Evolutionary conservation across 2,113 vertebrate genomes (phyloP), one percentile per base, ranked within the genome.

Genomic region (Atherinomorus stipes): DNA sequence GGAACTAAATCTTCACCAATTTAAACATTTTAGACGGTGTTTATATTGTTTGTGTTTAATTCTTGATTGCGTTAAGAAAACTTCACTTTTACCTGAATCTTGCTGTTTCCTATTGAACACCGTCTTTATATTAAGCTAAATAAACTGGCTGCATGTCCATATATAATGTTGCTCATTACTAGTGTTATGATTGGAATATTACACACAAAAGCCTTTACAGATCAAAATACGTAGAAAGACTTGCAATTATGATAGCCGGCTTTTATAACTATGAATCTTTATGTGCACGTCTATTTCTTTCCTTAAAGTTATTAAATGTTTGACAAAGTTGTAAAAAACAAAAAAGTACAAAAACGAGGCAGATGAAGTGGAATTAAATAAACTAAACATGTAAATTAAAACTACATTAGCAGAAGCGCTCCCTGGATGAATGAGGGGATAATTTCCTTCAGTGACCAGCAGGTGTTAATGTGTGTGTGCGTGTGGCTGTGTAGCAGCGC

Each of bases 381-480:
- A 64, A 51, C 6, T 23, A 56, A 58, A 50, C 7, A 38, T 62
- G 34, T 59, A 42, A 54, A 51, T 59, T 25, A 56, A 18, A 65
- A 26, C 4, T 1, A 23, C 40, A 69, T 64, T 19, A 61, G 38
- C 21, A 45, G 26, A 53, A 51, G 60, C 40, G 63, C 28, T 52
- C 21, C 50, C 16, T 22, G 47, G 52, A 34, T 38, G 21, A 37
- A 37, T 22, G 23, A 63, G 57, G 18, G 8, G 40, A 69, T 79
- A 59, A 26, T 54, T 63, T 59, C 50, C 31, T 54, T 52, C 53
- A 38, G 23, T 8, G 58, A 28, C 11, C 61, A 73, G 34, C 11
- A 25, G 25, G 61, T 76, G 74, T 81, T 49, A 50, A 45, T 64
- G 28, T 53, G 44, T 34, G 74, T 50, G 56, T 77, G 19, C 57